Evolutionary conservation across 2,797 vertebrate genomes (phyloP).

Genomic region (Crenichthys baileyi): DNA sequence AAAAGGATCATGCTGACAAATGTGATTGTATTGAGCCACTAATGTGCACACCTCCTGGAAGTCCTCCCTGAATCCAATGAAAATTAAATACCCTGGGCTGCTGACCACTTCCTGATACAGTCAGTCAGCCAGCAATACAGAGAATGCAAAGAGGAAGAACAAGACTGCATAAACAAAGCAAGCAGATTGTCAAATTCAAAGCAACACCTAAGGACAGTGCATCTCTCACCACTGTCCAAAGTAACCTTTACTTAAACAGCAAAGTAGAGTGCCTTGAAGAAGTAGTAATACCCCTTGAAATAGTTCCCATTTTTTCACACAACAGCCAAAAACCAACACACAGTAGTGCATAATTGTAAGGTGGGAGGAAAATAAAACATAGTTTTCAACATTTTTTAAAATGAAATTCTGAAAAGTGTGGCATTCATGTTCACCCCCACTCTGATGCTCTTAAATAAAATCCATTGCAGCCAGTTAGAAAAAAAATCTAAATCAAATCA

Average conservation of each 20-base stretch:
- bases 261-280: slow-evolving; percentile 65
- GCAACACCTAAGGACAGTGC: slow-evolving; percentile 81
- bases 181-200: slow-evolving; percentile 89
- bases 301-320: background rate
- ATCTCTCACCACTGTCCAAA: slow-evolving; percentile 50
- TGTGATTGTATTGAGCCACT: slow-evolving; percentile 92
- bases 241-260: slow-evolving; percentile 78
- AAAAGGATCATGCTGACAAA: slow-evolving; percentile 98
- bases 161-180: slow-evolving; percentile 37
- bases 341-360: background rate
- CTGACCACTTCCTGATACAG: slow-evolving; percentile 90
- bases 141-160: slow-evolving; percentile 48
- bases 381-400: background rate
- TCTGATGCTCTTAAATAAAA: background rate
- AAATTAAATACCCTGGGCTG: slow-evolving; percentile 86
- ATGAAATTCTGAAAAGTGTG: background rate
- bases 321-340: background rate
- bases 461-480: background rate
- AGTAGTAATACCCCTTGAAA: too few species aligned
- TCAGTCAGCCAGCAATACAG: slow-evolving; percentile 80
- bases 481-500: too few species aligned
- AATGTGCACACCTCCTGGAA: slow-evolving; percentile 86
- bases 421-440: background rate
- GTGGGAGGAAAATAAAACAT: background rate
- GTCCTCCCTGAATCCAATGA: slow-evolving; percentile 93